Percentiles rank a stretch among this genome's conserved stretches.
phyloP scores from a whole-genome alignment of 2,888 invertebrate genomes.

The Aporophyla lueneburgensis region DNA sequence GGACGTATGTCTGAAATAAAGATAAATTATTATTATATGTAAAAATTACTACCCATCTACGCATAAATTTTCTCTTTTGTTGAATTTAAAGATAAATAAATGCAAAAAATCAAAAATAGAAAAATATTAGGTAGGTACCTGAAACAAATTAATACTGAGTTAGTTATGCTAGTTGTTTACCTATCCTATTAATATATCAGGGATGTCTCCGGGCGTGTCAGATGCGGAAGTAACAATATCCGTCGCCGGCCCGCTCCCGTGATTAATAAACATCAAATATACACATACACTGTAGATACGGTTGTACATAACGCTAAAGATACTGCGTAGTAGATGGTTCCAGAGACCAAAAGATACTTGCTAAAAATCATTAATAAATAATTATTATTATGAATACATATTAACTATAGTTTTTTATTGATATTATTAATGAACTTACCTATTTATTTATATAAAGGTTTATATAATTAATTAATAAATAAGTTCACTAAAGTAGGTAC shows the following conservation, averaged over 20 bases:
- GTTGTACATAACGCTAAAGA: not conserved
- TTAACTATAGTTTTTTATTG: no score
- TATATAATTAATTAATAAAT: no score
- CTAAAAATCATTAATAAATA: no score
- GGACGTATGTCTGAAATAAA: no score
- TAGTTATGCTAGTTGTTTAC: constrained; percentile 17
- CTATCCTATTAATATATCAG: constrained; percentile 28
- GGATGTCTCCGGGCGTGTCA: constrained; percentile 49
- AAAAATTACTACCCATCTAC: no score
- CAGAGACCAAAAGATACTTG: not conserved
- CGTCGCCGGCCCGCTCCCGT: constrained; percentile 39
- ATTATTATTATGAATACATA: no score
- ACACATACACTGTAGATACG: not conserved
- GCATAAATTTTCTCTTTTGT: no score
- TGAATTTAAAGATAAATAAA: no score
- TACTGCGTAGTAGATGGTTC: not conserved
- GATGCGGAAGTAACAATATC: constrained; percentile 65
- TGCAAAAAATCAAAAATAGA: not conserved
- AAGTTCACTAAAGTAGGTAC: no score
- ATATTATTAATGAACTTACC: no score
- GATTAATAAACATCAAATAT: constrained; percentile 44
- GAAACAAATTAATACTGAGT: constrained; percentile 18
- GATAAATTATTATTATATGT: no score
- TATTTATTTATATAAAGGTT: no score
- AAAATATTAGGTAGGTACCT: not conserved